Evolutionary conservation across 37 sponge, comb jelly and placozoan species (phyloP).

Genomic region (Chondrosia reniformis): DNA sequence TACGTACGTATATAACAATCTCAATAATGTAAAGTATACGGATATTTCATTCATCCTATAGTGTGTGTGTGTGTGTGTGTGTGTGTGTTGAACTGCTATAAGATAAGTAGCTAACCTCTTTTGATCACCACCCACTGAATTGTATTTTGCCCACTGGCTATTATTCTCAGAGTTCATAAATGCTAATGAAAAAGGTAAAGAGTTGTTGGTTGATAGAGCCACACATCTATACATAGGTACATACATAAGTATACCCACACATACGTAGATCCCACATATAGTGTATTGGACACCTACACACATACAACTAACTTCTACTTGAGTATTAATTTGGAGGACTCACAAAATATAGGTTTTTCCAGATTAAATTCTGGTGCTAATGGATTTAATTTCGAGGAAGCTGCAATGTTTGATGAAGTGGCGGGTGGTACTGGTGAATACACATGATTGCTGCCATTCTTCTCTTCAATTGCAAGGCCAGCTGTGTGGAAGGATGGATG

Average conservation of each 20-base stretch:
- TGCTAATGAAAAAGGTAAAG: too few relatives aligned
- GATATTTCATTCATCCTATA: too few relatives aligned
- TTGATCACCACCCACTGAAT: too few relatives aligned
- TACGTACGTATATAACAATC: too few relatives aligned
- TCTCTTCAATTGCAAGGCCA: not conserved
- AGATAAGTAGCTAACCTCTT: too few relatives aligned
- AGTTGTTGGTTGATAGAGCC: too few relatives aligned
- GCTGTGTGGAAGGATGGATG: not conserved
- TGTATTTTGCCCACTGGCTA: too few relatives aligned
- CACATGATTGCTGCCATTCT: not conserved
- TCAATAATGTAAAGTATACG: too few relatives aligned
- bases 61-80: too few relatives aligned
- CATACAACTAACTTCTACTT: not conserved
- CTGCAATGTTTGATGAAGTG: too few relatives aligned
- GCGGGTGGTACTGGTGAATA: not conserved
- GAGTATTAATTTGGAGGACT: not conserved
- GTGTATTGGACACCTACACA: constrained; percentile 2
- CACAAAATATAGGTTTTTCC: not conserved
- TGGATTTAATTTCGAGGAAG: constrained; percentile 7
- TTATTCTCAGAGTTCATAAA: too few relatives aligned
- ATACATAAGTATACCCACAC: constrained; percentile 13
- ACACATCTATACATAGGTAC: not conserved
- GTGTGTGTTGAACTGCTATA: too few relatives aligned
- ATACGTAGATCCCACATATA: constrained; percentile 11
- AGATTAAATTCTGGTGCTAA: constrained; percentile 17